Percentiles rank a stretch among this genome's conserved stretches.
These are phyloP conservation scores for Bergia sp. DNA, from an alignment of 92 coral and sea anemone species.

Conservation along the genomic window DNA sequence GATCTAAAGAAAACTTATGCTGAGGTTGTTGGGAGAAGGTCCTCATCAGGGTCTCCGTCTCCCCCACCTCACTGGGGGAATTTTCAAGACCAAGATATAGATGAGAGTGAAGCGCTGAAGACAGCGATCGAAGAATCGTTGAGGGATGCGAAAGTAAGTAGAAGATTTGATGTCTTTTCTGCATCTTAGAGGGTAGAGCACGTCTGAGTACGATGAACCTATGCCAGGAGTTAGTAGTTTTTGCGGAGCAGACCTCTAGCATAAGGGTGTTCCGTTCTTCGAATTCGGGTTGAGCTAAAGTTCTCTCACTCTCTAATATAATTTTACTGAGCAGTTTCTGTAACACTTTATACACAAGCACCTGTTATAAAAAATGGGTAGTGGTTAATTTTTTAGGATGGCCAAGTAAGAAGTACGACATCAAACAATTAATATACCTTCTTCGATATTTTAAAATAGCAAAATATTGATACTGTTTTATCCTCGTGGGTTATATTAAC, in stretches of 20 bases:
- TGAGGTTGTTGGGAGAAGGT: background rate
- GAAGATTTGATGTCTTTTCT: background rate
- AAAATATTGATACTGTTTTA: too few species aligned
- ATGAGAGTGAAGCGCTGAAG: background rate
- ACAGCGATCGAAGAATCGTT: conserved; percentile 1
- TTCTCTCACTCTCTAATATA: too few species aligned
- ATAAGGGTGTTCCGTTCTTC: background rate
- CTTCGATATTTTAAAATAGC: too few species aligned
- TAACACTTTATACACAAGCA: too few species aligned
- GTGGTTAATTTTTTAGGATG: too few species aligned
- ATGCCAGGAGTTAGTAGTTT: background rate
- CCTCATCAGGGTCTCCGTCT: background rate
- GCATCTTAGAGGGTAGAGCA: background rate
- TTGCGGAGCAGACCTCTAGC: background rate
- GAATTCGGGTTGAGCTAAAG: background rate
- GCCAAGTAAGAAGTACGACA: too few species aligned
- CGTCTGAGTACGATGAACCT: background rate
- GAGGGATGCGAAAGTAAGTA: background rate
- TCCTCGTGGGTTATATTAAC: too few species aligned
- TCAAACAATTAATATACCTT: too few species aligned
- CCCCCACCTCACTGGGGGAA: background rate
- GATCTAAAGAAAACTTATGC: background rate
- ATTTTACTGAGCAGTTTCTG: too few species aligned
- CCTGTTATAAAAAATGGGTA: too few species aligned
- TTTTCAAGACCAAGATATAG: background rate